These are phyloP conservation scores for Myopa tessellatipennis DNA, from an alignment of 2,888 invertebrate genomes.

Conservation along the genomic window DNA sequence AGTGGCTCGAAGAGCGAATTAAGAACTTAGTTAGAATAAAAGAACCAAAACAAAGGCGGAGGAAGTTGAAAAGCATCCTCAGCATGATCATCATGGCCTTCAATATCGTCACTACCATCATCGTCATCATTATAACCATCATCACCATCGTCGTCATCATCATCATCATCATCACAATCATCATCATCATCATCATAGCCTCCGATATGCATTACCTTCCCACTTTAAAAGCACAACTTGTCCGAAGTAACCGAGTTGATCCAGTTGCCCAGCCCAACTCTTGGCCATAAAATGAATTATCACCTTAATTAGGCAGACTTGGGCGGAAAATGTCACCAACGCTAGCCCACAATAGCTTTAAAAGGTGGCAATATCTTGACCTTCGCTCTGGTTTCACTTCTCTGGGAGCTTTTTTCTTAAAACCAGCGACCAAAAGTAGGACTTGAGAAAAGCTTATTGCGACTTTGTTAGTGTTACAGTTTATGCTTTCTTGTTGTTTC, in stretches of 20 bases:
- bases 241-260: neutral
- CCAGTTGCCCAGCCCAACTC: conserved; percentile 8
- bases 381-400: conserved; percentile 17
- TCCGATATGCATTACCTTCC: neutral
- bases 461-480: no score
- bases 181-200: neutral
- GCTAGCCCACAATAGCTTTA: neutral
- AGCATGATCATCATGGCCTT: neutral
- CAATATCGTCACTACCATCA: neutral
- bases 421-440: no score
- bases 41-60: no score
- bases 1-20: no score
- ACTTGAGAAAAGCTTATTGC: no score
- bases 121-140: no score
- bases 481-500: no score
- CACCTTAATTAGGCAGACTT: conserved; percentile 27
- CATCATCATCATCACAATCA: neutral
- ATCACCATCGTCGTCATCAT: no score
- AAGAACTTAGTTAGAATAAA: neutral
- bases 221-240: neutral
- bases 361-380: conserved; percentile 26
- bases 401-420: no score
- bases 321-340: conserved; percentile 26
- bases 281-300: conserved; percentile 16
- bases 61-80: neutral